phyloP scores from a whole-genome alignment of 2,113 vertebrate species.

The Heterocephalus glaber region DNA sequence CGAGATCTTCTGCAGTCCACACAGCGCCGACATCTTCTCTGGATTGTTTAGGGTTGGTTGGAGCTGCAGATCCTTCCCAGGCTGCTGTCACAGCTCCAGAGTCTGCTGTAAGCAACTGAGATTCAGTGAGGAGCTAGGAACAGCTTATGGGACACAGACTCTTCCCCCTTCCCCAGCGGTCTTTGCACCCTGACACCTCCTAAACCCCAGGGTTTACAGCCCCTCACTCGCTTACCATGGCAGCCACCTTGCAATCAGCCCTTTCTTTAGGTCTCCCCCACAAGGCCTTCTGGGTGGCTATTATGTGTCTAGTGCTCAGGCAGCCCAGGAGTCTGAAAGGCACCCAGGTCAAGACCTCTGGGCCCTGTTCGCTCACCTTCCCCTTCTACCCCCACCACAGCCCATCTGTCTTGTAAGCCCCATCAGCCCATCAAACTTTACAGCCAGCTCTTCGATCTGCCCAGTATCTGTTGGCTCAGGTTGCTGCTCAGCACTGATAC shows the following conservation, averaged over 20 bases:
- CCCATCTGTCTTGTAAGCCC: constrained; percentile 46
- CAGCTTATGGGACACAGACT: background rate
- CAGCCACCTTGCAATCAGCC: fast-evolving
- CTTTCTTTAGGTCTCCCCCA: constrained; percentile 1
- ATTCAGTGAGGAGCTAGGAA: background rate
- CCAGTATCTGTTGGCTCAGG: background rate
- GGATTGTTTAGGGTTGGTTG: background rate
- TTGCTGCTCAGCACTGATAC: background rate
- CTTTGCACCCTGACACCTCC: constrained; percentile 31
- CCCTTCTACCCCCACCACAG: background rate
- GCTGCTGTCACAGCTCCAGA: background rate
- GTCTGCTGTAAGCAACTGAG: background rate
- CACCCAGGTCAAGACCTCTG: background rate
- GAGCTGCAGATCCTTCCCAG: background rate
- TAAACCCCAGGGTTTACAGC: background rate
- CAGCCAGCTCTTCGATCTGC: background rate
- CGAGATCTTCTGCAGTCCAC: background rate
- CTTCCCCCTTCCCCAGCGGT: background rate
- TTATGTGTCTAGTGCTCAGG: background rate
- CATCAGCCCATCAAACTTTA: constrained; percentile 41
- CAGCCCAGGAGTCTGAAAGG: background rate
- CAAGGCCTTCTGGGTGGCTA: background rate
- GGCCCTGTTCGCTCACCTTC: background rate
- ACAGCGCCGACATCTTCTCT: background rate
- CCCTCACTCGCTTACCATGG: background rate